phyloP scores from a whole-genome alignment of 2,888 invertebrate species.

The Drosophila yooni region DNA sequence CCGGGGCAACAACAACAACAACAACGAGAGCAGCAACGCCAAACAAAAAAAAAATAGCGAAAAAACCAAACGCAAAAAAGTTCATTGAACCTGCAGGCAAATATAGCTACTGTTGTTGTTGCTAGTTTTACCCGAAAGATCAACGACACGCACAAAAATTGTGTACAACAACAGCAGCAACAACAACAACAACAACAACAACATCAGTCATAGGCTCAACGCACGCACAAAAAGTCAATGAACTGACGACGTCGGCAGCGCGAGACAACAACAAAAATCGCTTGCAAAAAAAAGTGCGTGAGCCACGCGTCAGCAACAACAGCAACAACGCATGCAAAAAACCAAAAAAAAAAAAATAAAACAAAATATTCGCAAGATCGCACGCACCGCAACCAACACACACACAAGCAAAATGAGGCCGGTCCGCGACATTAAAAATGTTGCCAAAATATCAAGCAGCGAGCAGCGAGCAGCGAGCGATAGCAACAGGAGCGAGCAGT shows the following conservation, averaged over 20 bases:
- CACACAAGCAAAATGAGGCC: slow-evolving; percentile 31
- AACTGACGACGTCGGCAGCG: slow-evolving; percentile 50
- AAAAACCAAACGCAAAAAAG: slow-evolving; percentile 65
- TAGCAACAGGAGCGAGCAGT: not conserved
- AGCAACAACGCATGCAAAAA: slow-evolving; percentile 23
- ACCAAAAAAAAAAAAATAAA: not conserved
- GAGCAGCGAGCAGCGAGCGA: slow-evolving; percentile 4
- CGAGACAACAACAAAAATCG: slow-evolving; percentile 5
- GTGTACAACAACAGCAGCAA: slow-evolving; percentile 36
- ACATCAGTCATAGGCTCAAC: slow-evolving; percentile 40
- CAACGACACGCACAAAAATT: slow-evolving; percentile 77
- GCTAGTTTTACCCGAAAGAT: slow-evolving; percentile 59
- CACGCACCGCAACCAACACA: slow-evolving; percentile 34
- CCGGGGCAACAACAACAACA: slow-evolving; percentile 21
- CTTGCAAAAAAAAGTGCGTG: slow-evolving; percentile 53
- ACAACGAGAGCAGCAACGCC: slow-evolving; percentile 22
- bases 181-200: slow-evolving; percentile 26
- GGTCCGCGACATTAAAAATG: slow-evolving; percentile 47
- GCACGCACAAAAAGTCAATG: slow-evolving; percentile 67
- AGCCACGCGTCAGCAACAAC: slow-evolving; percentile 53
- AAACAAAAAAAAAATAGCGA: slow-evolving; percentile 14
- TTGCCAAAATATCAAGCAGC: slow-evolving; percentile 55
- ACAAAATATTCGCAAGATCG: slow-evolving; percentile 33
- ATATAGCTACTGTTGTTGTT: slow-evolving; percentile 37
- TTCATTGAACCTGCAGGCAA: slow-evolving; percentile 70